These are phyloP conservation scores for Bombus superbus DNA, from an alignment of 1,140 invertebrate species.

Conservation along the genomic window DNA sequence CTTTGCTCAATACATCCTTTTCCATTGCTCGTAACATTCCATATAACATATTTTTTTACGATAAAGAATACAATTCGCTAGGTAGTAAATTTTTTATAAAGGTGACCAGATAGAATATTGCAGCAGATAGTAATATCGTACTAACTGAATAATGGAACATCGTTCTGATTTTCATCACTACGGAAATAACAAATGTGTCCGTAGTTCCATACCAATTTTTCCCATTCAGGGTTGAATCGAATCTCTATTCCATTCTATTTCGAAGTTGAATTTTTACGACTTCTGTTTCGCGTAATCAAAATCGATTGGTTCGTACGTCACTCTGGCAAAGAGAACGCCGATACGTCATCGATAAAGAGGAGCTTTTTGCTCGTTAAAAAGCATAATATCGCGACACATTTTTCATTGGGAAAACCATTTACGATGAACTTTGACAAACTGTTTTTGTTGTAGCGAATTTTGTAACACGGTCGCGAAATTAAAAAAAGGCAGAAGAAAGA, in stretches of 20 bases:
- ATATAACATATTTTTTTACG: neutral
- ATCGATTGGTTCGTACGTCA: neutral
- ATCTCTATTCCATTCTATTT: neutral
- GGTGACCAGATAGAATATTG: neutral
- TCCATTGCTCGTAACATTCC: neutral
- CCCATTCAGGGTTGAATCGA: neutral
- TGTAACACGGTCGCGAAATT: too few relatives aligned
- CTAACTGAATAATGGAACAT: neutral
- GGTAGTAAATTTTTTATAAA: too few relatives aligned
- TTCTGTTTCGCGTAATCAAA: constrained; percentile 13
- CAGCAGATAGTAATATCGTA: neutral
- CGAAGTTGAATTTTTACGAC: neutral
- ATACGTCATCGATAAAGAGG: neutral
- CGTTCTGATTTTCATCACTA: neutral
- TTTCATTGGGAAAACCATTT: neutral
- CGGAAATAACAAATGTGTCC: neutral
- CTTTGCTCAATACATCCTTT: too few relatives aligned
- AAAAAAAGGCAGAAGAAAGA: neutral
- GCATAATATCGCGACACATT: neutral
- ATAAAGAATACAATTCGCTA: neutral
- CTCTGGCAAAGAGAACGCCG: neutral
- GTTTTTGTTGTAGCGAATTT: neutral
- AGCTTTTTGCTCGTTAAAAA: constrained; percentile 4
- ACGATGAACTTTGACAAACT: neutral
- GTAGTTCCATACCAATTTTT: neutral